Conservation (phyloP, 2,113 vertebrate genomes). For the Microcebus tavaratra region DNA sequence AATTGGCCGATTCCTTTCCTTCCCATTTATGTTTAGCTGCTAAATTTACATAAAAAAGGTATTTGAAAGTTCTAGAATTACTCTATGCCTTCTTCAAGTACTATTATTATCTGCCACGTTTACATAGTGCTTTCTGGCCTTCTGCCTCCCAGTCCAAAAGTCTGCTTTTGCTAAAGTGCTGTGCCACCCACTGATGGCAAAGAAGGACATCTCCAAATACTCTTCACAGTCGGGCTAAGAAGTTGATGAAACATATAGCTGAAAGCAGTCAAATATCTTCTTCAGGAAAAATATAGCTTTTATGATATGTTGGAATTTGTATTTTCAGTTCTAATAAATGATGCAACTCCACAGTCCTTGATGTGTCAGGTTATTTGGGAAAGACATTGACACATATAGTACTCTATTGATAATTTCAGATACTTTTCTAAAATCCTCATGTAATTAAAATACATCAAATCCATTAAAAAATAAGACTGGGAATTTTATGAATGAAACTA, state of each 20-base stretch:
- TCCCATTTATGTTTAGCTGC: neutral
- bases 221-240: neutral
- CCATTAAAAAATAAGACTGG: neutral
- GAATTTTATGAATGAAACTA: neutral
- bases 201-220: neutral
- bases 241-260: neutral
- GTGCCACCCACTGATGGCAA: neutral
- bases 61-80: neutral
- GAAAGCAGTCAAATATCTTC: neutral
- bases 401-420: neutral
- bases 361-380: neutral
- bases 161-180: neutral
- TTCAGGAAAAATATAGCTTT: neutral
- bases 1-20: neutral
- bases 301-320: neutral
- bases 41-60: neutral
- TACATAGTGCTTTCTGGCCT: neutral
- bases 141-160: neutral
- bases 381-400: neutral
- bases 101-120: neutral
- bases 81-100: neutral
- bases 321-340: slow-evolving; percentile 31
- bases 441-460: slow-evolving; percentile 18
- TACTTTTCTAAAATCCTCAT: slow-evolving; percentile 34
- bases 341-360: neutral